A percentile compares a stretch with the other conserved stretches of the same genome.
These are phyloP conservation scores for Delphinus delphis DNA, from an alignment of 2,113 vertebrate genomes.

Conservation along the genomic window DNA sequence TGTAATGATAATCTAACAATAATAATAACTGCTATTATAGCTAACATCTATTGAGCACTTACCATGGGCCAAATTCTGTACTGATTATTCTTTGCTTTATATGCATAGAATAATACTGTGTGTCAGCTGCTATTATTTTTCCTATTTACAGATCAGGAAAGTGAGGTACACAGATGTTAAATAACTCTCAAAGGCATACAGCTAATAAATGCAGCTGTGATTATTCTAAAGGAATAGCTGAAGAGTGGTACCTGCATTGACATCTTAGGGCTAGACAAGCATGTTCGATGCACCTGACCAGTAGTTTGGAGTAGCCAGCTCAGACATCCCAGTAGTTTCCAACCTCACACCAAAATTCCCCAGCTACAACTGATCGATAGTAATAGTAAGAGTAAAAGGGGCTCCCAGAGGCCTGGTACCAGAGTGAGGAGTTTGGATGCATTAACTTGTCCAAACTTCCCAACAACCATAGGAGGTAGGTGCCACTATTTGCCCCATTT, in stretches of 20 bases:
- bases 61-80: background rate
- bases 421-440: background rate
- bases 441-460: background rate
- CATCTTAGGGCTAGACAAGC: background rate
- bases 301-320: background rate
- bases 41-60: background rate
- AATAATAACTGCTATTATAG: background rate
- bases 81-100: background rate
- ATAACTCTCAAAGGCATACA: background rate
- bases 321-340: background rate
- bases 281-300: background rate
- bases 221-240: background rate
- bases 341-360: background rate
- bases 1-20: background rate
- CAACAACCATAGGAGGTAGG: background rate
- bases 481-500: background rate
- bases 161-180: background rate
- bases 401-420: background rate
- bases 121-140: constrained; percentile 27
- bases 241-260: background rate
- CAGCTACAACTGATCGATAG: background rate
- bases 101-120: background rate
- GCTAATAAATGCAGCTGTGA: background rate
- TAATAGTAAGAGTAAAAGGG: background rate
- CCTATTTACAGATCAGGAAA: background rate